Conservation (phyloP, 2,113 vertebrate species). For the Phocoena phocoena region DNA sequence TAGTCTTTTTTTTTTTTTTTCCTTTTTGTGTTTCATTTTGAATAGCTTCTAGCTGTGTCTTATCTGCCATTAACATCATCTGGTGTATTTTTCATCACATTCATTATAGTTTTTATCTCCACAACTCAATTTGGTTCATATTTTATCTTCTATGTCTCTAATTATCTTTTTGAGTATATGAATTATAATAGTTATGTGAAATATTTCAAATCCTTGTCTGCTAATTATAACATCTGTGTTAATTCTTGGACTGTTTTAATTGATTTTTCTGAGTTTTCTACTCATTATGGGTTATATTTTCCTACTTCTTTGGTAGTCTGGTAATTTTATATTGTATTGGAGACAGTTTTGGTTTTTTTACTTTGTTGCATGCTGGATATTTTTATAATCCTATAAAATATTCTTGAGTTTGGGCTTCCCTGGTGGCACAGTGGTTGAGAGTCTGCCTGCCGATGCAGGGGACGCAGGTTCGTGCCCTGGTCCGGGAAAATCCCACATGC, state of each 20-base stretch:
- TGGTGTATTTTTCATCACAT: background rate
- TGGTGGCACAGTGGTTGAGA: too few species aligned
- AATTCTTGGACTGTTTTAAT: background rate
- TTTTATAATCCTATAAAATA: background rate
- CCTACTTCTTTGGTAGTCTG: background rate
- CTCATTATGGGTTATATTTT: background rate
- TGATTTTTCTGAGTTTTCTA: background rate
- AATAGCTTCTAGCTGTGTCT: background rate
- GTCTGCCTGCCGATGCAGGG: too few species aligned
- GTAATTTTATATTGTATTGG: background rate
- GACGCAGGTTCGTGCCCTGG: too few species aligned
- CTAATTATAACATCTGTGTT: background rate
- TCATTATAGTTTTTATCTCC: background rate
- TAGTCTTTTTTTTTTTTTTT: background rate
- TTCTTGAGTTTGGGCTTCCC: background rate
- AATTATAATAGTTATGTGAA: background rate
- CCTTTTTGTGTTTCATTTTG: background rate
- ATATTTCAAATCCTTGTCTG: background rate
- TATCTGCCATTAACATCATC: background rate
- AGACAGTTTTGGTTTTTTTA: background rate
- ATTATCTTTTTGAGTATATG: background rate
- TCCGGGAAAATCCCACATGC: too few species aligned
- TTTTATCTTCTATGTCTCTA: background rate
- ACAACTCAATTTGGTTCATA: background rate
- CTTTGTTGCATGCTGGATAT: background rate